Conservation (phyloP, 2,888 invertebrate genomes). For the Campoplex nolae region DNA sequence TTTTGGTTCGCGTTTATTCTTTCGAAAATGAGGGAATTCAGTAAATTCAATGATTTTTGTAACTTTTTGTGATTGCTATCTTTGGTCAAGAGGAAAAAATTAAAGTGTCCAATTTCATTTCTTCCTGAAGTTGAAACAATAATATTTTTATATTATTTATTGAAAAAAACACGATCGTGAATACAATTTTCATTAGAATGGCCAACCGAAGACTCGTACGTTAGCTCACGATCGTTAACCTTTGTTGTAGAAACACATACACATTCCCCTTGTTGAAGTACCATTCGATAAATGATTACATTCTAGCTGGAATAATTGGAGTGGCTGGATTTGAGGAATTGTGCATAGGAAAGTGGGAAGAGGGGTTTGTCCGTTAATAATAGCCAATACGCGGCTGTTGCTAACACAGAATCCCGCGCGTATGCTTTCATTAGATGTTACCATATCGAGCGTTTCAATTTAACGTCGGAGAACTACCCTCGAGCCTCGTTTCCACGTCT, state of each 20-base stretch:
- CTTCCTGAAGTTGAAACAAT: no score
- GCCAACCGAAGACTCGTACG: background rate
- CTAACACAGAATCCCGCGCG: conserved; percentile 74
- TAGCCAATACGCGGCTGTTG: conserved; percentile 31
- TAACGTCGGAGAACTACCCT: conserved; percentile 80
- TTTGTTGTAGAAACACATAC: conserved; percentile 61
- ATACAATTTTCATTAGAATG: conserved; percentile 18
- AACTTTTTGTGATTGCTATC: background rate
- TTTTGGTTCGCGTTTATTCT: background rate
- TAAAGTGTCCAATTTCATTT: background rate
- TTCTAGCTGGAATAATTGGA: conserved; percentile 74
- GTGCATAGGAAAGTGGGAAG: conserved; percentile 57
- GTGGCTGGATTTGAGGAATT: conserved; percentile 47
- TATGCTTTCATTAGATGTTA: conserved; percentile 84
- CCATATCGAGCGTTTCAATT: conserved; percentile 83
- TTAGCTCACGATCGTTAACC: conserved; percentile 54
- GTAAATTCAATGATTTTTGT: background rate
- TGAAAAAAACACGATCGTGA: no score
- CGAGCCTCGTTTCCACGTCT: conserved; percentile 82
- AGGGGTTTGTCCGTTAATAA: conserved; percentile 40
- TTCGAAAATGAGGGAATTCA: background rate
- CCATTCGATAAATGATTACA: conserved; percentile 81
- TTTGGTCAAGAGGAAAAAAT: background rate
- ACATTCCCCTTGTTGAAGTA: conserved; percentile 49
- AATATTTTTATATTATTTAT: no score